phyloP scores from a whole-genome alignment of 2,113 vertebrate genomes.

The Fregetta grallaria region DNA sequence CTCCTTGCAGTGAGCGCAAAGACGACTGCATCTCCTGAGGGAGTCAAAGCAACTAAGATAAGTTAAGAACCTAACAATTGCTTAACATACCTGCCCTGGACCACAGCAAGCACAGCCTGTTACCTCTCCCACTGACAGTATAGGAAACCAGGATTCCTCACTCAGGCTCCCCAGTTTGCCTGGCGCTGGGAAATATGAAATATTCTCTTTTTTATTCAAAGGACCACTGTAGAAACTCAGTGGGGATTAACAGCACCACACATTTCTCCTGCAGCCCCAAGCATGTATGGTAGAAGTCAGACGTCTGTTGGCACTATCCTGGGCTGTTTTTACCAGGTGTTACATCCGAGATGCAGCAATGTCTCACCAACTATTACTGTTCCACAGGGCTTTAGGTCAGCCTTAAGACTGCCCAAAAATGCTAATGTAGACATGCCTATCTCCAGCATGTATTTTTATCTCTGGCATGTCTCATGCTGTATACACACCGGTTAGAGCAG shows the following conservation, averaged over 20 bases:
- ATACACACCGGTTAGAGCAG: background rate
- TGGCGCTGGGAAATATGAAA: background rate
- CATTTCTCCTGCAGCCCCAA: background rate
- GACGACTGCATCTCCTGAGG: background rate
- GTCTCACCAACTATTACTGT: background rate
- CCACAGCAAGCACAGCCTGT: background rate
- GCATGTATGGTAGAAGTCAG: fast-evolving
- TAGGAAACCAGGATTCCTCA: background rate
- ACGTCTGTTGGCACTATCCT: background rate
- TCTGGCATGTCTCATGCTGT: background rate
- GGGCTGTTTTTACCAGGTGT: background rate
- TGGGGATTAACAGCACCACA: background rate
- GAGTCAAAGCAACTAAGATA: background rate
- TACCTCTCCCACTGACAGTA: background rate
- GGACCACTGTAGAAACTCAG: background rate
- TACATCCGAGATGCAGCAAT: background rate
- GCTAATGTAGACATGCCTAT: background rate
- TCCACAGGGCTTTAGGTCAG: background rate
- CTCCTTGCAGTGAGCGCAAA: background rate
- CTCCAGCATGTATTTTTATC: background rate
- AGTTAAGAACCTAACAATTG: background rate
- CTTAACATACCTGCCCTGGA: background rate
- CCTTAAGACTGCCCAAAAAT: background rate
- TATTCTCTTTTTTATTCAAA: background rate
- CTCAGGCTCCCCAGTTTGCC: background rate